Conservation (phyloP, 2,888 invertebrate genomes). For the Sabellastarte sp. region DNA sequence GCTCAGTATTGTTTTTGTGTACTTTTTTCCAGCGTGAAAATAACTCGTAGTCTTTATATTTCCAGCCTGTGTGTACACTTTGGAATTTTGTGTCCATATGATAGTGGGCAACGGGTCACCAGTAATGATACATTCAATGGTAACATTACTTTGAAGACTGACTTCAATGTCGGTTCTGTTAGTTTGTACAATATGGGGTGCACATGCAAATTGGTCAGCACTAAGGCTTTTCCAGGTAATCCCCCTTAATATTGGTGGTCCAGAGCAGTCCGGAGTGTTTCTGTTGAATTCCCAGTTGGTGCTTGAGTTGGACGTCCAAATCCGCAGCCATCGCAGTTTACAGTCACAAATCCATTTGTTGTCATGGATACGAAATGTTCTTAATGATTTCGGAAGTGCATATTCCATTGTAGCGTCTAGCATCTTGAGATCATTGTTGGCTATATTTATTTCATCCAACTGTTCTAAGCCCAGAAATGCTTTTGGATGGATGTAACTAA, state of each 20-base stretch:
- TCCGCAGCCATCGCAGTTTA: constrained; percentile 28
- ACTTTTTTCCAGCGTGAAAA: background rate
- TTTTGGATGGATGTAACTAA: constrained; percentile 22
- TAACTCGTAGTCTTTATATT: background rate
- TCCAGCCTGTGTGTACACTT: background rate
- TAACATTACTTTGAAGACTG: constrained; percentile 16
- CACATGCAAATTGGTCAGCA: constrained; percentile 29
- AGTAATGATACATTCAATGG: constrained; percentile 23
- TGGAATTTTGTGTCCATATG: constrained; percentile 20
- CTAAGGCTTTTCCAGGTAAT: constrained; percentile 26
- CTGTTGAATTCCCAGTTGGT: constrained; percentile 30
- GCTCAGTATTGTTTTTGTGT: constrained; percentile 14
- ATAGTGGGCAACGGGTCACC: constrained; percentile 28
- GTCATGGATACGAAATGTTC: constrained; percentile 26
- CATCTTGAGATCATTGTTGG: constrained; percentile 27
- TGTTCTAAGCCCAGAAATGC: constrained; percentile 20
- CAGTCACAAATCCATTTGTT: constrained; percentile 35
- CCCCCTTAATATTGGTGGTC: constrained; percentile 14
- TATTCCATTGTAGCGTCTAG: constrained; percentile 15
- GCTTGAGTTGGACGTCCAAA: constrained; percentile 12
- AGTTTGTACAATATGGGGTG: constrained; percentile 22
- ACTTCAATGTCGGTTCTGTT: constrained; percentile 18
- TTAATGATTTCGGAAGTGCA: constrained; percentile 19
- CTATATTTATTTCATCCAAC: constrained; percentile 29
- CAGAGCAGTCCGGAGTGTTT: constrained; percentile 27